These are phyloP conservation scores for Drosophila parvula DNA, from an alignment of 1,140 invertebrate species.

Conservation along the genomic window DNA sequence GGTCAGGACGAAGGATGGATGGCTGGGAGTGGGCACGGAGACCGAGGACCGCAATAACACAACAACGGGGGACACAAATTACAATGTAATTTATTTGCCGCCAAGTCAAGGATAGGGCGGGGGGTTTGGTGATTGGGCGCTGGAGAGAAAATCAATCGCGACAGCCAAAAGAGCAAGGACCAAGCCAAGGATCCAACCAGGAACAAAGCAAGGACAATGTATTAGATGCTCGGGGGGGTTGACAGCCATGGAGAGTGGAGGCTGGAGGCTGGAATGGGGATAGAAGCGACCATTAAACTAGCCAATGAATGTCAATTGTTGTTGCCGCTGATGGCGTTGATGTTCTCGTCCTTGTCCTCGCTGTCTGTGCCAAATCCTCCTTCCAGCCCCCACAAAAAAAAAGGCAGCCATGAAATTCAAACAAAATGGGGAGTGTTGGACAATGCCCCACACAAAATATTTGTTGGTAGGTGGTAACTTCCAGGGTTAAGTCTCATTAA, in stretches of 20 bases:
- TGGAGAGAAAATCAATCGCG: slow-evolving; percentile 76
- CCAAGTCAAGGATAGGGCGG: slow-evolving; percentile 35
- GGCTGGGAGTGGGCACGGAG: neutral
- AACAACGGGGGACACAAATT: slow-evolving; percentile 74
- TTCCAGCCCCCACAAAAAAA: neutral
- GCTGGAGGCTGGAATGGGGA: neutral
- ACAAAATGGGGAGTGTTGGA: slow-evolving; percentile 11
- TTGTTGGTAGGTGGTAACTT: neutral
- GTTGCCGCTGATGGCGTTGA: slow-evolving; percentile 55
- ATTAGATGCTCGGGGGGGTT: slow-evolving; percentile 10
- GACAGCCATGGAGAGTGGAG: slow-evolving; percentile 2
- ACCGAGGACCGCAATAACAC: slow-evolving; percentile 33
- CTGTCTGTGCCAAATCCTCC: slow-evolving; percentile 35
- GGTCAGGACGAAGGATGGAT: slow-evolving; percentile 39
- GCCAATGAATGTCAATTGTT: slow-evolving; percentile 82
- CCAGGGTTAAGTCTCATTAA: neutral
- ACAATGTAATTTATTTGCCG: slow-evolving; percentile 83
- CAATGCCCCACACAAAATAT: neutral
- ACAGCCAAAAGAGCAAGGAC: slow-evolving; percentile 62
- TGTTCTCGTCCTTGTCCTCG: slow-evolving; percentile 32
- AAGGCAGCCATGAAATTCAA: neutral
- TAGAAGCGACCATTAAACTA: slow-evolving; percentile 62
- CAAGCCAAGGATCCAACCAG: slow-evolving; percentile 38
- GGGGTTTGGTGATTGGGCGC: slow-evolving; percentile 25
- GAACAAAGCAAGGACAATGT: slow-evolving; percentile 17